Percentiles rank a stretch among this genome's conserved stretches.
These are phyloP conservation scores for Procavia capensis DNA, from an alignment of 2,113 vertebrate genomes.

Conservation along the genomic window DNA sequence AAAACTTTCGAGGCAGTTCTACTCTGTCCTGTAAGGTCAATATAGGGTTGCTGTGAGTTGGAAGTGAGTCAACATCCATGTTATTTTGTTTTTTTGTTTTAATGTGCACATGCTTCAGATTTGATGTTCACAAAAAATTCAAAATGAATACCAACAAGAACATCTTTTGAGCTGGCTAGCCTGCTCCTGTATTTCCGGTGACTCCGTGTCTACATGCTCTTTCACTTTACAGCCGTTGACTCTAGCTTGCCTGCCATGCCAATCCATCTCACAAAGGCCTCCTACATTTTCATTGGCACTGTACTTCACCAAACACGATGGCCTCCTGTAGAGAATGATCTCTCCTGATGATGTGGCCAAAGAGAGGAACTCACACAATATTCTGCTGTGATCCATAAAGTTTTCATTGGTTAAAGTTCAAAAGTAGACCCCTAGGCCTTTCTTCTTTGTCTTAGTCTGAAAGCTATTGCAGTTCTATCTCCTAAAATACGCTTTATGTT, in stretches of 20 bases:
- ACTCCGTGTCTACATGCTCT: not conserved
- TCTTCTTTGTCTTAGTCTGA: not conserved
- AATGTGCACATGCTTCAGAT: not conserved
- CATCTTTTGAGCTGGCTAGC: not conserved
- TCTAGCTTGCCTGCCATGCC: not conserved
- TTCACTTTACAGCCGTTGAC: not conserved
- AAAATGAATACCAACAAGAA: not conserved
- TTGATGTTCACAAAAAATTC: not conserved
- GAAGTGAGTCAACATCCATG: not conserved
- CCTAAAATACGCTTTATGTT: not conserved
- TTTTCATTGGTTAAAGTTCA: not conserved
- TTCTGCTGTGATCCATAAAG: not conserved
- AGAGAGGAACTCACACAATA: not conserved
- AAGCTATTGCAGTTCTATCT: not conserved
- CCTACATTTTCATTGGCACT: not conserved
- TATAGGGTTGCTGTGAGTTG: not conserved
- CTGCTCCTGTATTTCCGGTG: not conserved
- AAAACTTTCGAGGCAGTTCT: not conserved
- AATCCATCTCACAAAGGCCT: not conserved
- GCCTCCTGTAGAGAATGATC: not conserved
- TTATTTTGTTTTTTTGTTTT: not conserved
- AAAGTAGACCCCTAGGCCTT: not conserved
- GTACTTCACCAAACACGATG: not conserved
- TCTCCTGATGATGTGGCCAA: not conserved
- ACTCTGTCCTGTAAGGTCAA: not conserved